Conservation (phyloP, 2,888 invertebrate species). For the Drosophila hamatofila region DNA sequence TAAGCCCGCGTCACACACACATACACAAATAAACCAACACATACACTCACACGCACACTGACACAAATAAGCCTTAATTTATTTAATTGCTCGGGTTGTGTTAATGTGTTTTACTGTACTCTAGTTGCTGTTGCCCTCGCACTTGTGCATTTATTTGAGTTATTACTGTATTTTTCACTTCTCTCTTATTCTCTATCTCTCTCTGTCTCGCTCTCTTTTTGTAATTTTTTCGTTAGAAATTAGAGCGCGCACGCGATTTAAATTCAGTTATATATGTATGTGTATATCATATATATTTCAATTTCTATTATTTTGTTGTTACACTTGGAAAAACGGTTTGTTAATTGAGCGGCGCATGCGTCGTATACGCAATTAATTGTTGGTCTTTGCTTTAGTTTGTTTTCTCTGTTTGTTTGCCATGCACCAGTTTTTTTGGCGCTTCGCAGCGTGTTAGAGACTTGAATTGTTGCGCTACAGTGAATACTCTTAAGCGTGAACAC, state of each 20-base stretch:
- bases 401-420: constrained; percentile 1
- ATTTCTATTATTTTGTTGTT: constrained; percentile 14
- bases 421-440: not conserved
- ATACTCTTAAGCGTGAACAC: too few species aligned
- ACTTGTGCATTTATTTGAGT: constrained; percentile 45
- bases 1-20: constrained; percentile 40
- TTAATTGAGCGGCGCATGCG: constrained; percentile 51
- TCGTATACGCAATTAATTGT: constrained; percentile 51
- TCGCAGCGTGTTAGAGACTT: not conserved
- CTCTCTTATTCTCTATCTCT: not conserved
- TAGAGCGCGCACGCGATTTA: constrained; percentile 71
- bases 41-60: constrained; percentile 25
- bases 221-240: constrained; percentile 43
- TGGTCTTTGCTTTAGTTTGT: constrained; percentile 28
- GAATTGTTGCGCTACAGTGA: not conserved
- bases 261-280: constrained; percentile 17
- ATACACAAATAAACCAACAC: too few species aligned
- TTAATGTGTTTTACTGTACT: constrained; percentile 35
- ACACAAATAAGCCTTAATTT: constrained; percentile 76
- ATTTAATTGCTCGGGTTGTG: constrained; percentile 75
- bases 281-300: not conserved
- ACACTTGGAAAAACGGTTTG: constrained; percentile 30
- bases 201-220: not conserved
- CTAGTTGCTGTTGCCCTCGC: constrained; percentile 32
- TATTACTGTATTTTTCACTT: constrained; percentile 18